A percentile compares a stretch with the other conserved stretches of the same genome.
These are phyloP conservation scores for Oscheius sp. DNA, from an alignment of 2,888 invertebrate genomes.

Conservation along the genomic window DNA sequence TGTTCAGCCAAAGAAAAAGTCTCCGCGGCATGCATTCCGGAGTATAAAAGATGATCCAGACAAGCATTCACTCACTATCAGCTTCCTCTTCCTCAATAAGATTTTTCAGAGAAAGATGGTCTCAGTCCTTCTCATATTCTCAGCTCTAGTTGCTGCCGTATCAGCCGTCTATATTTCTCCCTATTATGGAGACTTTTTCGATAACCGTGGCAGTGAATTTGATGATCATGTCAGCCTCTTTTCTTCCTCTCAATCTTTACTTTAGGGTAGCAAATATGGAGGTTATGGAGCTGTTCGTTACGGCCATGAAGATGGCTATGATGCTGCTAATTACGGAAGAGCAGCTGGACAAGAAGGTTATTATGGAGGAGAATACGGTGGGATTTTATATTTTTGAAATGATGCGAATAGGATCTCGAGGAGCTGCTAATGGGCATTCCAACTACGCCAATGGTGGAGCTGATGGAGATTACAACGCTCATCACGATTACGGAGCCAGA, in stretches of 20 bases:
- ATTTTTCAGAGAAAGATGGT: conserved; percentile 23
- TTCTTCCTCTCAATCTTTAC: background rate
- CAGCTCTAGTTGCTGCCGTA: background rate
- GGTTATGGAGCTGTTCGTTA: conserved; percentile 1
- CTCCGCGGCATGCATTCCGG: conserved; percentile 3
- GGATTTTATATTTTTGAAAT: background rate
- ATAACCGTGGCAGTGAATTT: conserved; percentile 12
- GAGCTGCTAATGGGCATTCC: conserved; percentile 13
- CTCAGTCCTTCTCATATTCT: background rate
- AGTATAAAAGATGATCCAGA: background rate
- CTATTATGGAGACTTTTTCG: conserved; percentile 23
- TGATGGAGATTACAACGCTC: conserved; percentile 6
- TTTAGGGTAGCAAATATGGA: conserved; percentile 13
- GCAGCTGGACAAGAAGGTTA: conserved; percentile 7
- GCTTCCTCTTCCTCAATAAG: background rate
- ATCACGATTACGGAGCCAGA: conserved; percentile 9
- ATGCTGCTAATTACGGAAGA: conserved; percentile 2
- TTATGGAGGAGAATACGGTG: conserved; percentile 20
- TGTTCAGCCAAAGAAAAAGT: background rate
- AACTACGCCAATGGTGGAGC: conserved; percentile 22
- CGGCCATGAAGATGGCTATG: conserved; percentile 5
- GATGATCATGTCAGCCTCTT: background rate
- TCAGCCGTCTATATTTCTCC: conserved; percentile 9
- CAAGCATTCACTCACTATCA: background rate
- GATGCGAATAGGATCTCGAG: background rate